phyloP scores from a whole-genome alignment of 2,797 vertebrate species.

The Oceanodroma leucorhoa region DNA sequence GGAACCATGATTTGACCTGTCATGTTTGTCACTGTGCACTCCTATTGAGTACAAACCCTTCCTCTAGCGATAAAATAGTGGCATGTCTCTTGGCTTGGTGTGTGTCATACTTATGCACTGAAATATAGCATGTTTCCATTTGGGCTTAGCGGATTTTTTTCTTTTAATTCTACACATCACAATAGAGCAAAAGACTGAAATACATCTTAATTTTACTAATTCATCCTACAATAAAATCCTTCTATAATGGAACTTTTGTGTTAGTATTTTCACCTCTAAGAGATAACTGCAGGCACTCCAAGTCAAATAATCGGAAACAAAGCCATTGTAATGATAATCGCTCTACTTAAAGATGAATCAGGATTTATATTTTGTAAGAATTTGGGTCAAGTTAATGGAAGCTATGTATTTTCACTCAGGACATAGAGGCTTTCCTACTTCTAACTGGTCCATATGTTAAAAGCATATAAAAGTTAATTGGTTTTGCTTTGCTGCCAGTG shows the following conservation, averaged over 20 bases:
- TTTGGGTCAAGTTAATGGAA: conserved; percentile 42
- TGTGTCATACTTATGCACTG: background rate
- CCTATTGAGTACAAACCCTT: background rate
- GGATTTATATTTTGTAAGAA: conserved; percentile 52
- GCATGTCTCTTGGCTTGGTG: background rate
- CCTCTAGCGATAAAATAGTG: background rate
- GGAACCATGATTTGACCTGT: background rate
- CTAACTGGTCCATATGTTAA: conserved; percentile 56
- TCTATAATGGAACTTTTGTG: conserved; percentile 7
- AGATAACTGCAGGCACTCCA: conserved; percentile 13
- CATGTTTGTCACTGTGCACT: background rate
- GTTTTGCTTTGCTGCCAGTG: conserved; percentile 57
- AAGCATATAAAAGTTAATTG: conserved; percentile 63
- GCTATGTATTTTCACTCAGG: conserved; percentile 33
- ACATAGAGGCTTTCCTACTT: conserved; percentile 24
- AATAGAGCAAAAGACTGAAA: conserved; percentile 25
- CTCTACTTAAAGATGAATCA: conserved; percentile 44
- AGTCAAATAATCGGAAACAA: conserved; percentile 57
- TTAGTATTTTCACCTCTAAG: conserved; percentile 10
- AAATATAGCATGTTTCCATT: conserved; percentile 41
- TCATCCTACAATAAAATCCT: conserved; percentile 34
- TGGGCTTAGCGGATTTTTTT: conserved; percentile 17
- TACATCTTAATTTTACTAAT: conserved; percentile 57
- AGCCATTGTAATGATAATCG: conserved; percentile 37
- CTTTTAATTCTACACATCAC: conserved; percentile 34